Base-by-base conservation (phyloP, 2,888 invertebrate species). In the Caradrina kadenii region DNA sequence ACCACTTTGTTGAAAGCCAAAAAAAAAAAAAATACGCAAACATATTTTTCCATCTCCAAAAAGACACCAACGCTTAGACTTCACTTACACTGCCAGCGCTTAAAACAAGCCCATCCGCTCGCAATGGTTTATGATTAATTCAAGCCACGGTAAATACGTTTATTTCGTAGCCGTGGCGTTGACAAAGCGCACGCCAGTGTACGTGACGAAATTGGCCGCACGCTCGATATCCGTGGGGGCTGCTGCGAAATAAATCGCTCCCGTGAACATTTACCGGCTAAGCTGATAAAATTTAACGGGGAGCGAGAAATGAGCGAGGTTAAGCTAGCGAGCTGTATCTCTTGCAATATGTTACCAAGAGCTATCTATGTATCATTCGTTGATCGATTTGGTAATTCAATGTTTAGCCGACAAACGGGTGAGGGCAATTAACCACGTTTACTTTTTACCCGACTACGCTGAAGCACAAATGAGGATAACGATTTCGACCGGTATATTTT, bases 141-240 rank as follows among this genome's bases (percentile, higher is more conserved):
- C 86, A 80, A 79, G 74, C 80, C 85, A 80, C 86, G 81, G 81
- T 83, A 82, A 85, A 87, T 83, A 85, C 85, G 86, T 83, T 87
- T 86, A 82, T 86, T 86, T 85, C 84, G 64, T 56, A 45, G 31
- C 74, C 59, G 78, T 83, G 81, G 74, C 85, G 83, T 86, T 85
- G 86, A 86, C 82, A 82, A 84, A 87, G 80, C 85, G 63, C 71
- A 75, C 75, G 72, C 65, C 66, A 75, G 73, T 79, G 79, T 82
- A 84, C 80, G 85, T 84, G 81, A 86, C 79, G 80, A 82, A 85
- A 87, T 86, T 81, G 78, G 77, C 77, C 79, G 79, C 79, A 76
- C 81, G 81, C 79, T 80, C 75, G 68, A 79, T 82, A 82, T 71
- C 72, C 66, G 68, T 69, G 54, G 67, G 82, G 82, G 80, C 66